Evolutionary conservation across 1,140 invertebrate genomes (phyloP).

Genomic region (Dendroctonus ponderosae): DNA sequence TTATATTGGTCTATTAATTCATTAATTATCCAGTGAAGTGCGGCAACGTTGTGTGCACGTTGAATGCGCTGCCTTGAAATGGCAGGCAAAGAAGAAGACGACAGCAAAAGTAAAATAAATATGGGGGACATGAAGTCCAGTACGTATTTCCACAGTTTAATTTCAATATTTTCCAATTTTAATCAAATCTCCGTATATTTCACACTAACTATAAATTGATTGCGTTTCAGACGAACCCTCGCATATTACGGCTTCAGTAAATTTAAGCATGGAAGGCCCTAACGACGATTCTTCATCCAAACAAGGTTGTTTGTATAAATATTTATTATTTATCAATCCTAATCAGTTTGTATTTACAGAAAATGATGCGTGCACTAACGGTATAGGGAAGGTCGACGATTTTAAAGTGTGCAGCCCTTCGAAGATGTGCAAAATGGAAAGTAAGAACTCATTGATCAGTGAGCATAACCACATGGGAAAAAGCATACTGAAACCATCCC

Average conservation of each 20-base stretch:
- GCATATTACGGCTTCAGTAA: conserved; percentile 32
- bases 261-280: conserved; percentile 46
- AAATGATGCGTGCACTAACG: conserved; percentile 15
- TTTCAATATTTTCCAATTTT: background rate
- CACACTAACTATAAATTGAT: conserved; percentile 1
- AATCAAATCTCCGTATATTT: background rate
- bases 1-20: too few relatives aligned
- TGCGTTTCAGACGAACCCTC: conserved; percentile 17
- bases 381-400: conserved; percentile 21
- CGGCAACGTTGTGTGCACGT: too few relatives aligned
- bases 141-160: conserved; percentile 11
- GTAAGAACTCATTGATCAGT: conserved; percentile 30
- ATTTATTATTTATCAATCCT: conserved; percentile 14
- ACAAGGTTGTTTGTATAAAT: conserved; percentile 35
- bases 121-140: conserved; percentile 26
- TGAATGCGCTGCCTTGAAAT: too few relatives aligned
- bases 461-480: conserved; percentile 35
- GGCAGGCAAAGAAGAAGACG: conserved; percentile 6
- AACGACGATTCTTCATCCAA: conserved; percentile 38
- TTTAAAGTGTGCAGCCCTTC: conserved; percentile 38
- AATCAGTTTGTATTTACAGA: conserved; percentile 21
- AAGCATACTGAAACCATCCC: conserved; percentile 41
- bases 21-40: too few relatives aligned
- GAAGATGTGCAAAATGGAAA: conserved; percentile 12
- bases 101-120: background rate